These are phyloP conservation scores for Achatina immaculata DNA, from an alignment of 1,140 invertebrate genomes.

Conservation along the genomic window DNA sequence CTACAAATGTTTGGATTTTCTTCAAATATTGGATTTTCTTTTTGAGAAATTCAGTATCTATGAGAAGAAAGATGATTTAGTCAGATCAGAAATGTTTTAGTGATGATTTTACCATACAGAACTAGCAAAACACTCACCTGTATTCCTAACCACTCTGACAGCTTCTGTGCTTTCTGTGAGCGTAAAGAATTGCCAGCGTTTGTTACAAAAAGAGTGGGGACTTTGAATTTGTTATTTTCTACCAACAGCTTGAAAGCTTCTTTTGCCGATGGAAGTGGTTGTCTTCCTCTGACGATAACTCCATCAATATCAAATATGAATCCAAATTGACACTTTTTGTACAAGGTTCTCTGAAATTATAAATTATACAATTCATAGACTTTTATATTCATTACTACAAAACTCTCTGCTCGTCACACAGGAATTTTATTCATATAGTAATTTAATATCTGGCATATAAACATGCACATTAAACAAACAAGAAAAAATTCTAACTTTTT, in stretches of 20 bases:
- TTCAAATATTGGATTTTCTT: no score
- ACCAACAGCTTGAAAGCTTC: constrained; percentile 65
- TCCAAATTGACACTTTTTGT: constrained; percentile 60
- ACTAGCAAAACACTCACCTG: constrained; percentile 58
- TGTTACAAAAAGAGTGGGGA: constrained; percentile 70
- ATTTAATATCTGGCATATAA: no score
- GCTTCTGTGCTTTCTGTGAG: constrained; percentile 69
- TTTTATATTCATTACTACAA: no score
- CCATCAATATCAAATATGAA: constrained; percentile 73
- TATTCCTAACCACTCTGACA: constrained; percentile 68
- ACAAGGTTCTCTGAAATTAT: constrained; percentile 29
- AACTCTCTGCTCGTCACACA: no score
- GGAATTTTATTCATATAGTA: no score
- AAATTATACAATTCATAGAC: neutral
- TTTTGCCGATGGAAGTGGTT: constrained; percentile 65
- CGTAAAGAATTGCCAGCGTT: constrained; percentile 70
- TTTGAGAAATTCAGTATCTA: no score
- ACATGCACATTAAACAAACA: no score
- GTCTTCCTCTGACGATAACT: constrained; percentile 69
- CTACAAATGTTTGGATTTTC: no score
- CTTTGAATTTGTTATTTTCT: constrained; percentile 63
- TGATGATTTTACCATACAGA: no score
- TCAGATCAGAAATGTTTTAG: no score
- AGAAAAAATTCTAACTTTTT: no score
- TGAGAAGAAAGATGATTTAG: no score